Base-by-base conservation (phyloP, 1,140 invertebrate species). In the Meloidogyne hapla region DNA sequence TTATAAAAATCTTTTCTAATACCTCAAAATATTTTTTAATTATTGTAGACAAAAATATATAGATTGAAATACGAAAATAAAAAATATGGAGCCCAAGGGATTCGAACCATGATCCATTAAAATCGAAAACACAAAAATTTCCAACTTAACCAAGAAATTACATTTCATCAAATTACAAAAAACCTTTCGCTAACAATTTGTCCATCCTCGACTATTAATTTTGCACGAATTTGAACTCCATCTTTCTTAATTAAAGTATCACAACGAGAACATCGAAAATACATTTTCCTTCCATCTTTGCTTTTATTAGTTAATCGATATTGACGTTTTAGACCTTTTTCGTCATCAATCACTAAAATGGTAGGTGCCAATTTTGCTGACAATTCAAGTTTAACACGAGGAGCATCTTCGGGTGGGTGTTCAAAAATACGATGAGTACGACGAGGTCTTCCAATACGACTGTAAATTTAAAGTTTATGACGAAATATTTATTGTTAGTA, bases 171-270 rank as follows among this genome's bases (percentile, higher is more conserved):
- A n/a, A n/a, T n/a, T n/a, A n/a, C n/a, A n/a, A n/a, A n/a, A n/a
- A n/a, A 67, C 2, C 71, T 42, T 61, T 77, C 76, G 70, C 76
- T 77, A 48, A 77, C 76, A 76, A 77, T 77, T 23, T 77, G 76
- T 12, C 76, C 76, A 42, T 77, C 76, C 45, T 77, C 63, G 6
- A 77, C 76, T 25, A 79, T 82, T 2, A 82, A 23, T 42, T 84
- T 84, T 23, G 81, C 81, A 8, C 81, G 81, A n/a, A 83, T 79
- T 28, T 70, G 69, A 33, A 72, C 42, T 65, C 72, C 79, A 62
- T 84, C 79, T 65, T 83, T 61, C 18, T 80, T 76, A 48, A 81
- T 81, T 6, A 83, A 42, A 13, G 81, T 82, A 69, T 82, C 81
- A 69, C 81, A 82, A 8, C 76, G 72, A 10, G 81, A 82, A 63